These are phyloP conservation scores for Drosophila nigritarsus DNA, from an alignment of 2,888 invertebrate genomes.

Conservation along the genomic window DNA sequence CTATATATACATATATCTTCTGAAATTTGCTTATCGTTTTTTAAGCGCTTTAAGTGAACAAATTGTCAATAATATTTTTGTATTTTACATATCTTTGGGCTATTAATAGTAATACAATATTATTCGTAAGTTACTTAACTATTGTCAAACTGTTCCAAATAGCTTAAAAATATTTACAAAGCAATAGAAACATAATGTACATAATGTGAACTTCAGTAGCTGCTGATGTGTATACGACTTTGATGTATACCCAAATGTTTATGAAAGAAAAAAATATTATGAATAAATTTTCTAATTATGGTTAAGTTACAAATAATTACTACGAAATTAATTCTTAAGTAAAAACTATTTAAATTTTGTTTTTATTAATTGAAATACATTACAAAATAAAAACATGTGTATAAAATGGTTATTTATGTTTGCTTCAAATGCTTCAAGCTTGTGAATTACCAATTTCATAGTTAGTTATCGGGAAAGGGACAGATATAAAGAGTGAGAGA, in stretches of 20 bases:
- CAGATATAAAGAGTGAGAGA: too few relatives aligned
- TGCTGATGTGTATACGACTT: not conserved
- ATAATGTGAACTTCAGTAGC: not conserved
- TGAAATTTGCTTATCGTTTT: slow-evolving; percentile 15
- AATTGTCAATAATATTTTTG: slow-evolving; percentile 1
- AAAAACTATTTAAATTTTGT: too few relatives aligned
- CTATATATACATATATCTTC: not conserved
- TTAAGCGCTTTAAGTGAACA: slow-evolving; percentile 14
- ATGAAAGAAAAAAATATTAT: too few relatives aligned
- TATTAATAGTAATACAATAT: not conserved
- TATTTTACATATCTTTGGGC: not conserved
- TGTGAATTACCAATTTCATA: too few relatives aligned
- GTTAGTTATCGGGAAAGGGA: too few relatives aligned
- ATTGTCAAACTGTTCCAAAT: not conserved
- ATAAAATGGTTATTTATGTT: too few relatives aligned
- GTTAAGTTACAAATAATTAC: too few relatives aligned
- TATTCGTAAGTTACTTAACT: not conserved
- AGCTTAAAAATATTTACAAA: not conserved
- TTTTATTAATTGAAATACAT: too few relatives aligned
- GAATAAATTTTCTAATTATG: too few relatives aligned
- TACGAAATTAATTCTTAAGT: too few relatives aligned
- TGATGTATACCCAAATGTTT: not conserved
- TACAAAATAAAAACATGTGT: too few relatives aligned
- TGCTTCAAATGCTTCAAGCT: too few relatives aligned
- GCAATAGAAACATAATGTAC: not conserved